Evolutionary conservation across 2,113 vertebrate genomes (phyloP).

Genomic region (Columba livia): DNA sequence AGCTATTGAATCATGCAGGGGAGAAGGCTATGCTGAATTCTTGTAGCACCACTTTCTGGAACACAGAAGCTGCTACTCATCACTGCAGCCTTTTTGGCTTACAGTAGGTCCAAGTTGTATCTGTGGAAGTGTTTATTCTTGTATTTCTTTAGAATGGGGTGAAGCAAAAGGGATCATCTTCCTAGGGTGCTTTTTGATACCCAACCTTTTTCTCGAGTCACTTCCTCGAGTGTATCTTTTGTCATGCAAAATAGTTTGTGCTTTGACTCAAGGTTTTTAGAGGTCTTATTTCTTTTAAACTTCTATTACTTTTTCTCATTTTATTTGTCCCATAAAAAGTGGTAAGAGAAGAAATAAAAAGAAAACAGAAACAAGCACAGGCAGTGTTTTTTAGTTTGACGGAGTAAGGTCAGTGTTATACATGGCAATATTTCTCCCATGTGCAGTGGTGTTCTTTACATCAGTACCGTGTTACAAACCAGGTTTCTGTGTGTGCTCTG

Average conservation of each 20-base stretch:
- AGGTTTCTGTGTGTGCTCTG: background rate
- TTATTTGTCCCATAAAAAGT: background rate
- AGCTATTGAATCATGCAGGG: background rate
- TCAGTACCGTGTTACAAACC: background rate
- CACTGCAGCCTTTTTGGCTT: background rate
- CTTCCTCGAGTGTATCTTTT: background rate
- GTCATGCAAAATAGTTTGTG: background rate
- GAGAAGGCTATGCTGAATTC: background rate
- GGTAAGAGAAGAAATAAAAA: background rate
- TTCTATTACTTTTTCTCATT: background rate
- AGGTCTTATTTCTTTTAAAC: background rate
- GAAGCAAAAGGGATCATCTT: background rate
- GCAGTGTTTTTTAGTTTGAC: background rate
- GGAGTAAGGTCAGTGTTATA: background rate
- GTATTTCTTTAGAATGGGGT: background rate
- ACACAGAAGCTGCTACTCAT: background rate
- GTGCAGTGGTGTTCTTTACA: background rate
- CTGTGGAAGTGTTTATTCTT: background rate
- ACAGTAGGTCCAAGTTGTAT: rapidly evolving
- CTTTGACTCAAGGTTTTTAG: background rate
- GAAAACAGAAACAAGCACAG: background rate
- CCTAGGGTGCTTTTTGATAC: background rate
- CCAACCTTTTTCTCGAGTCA: background rate
- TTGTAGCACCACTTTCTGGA: background rate
- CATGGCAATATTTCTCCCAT: rapidly evolving